These are phyloP conservation scores for Erebia aethiops DNA, from an alignment of 2,888 invertebrate genomes.

Conservation along the genomic window DNA sequence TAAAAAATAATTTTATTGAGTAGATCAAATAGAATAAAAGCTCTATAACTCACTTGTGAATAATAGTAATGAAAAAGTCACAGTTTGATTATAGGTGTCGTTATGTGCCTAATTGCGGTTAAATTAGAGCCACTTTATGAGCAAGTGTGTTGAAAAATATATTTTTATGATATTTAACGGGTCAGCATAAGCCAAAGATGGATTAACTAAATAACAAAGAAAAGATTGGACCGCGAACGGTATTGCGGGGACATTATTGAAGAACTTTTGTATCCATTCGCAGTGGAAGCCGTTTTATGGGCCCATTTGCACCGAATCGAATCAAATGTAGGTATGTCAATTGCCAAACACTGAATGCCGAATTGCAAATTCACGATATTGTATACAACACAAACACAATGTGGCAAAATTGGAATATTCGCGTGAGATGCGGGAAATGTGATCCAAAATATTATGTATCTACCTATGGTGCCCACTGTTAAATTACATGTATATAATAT, in stretches of 20 bases:
- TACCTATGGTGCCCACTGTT: too few species aligned
- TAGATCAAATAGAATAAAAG: too few species aligned
- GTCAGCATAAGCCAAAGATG: not conserved
- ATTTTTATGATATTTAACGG: not conserved
- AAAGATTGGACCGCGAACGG: constrained; percentile 15
- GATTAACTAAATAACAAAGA: constrained; percentile 21
- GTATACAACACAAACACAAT: too few species aligned
- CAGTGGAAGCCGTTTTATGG: constrained; percentile 18
- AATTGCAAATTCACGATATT: not conserved
- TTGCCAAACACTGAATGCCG: constrained; percentile 1
- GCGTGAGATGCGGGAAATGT: not conserved
- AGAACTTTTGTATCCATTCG: constrained; percentile 31
- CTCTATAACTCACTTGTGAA: too few species aligned
- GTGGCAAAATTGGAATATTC: not conserved
- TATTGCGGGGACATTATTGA: constrained; percentile 30
- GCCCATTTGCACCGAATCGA: constrained; percentile 15
- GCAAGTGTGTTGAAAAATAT: too few species aligned
- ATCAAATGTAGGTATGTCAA: constrained; percentile 4
- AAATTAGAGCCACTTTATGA: too few species aligned
- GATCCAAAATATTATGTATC: too few species aligned
- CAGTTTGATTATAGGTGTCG: too few species aligned
- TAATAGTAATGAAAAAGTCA: too few species aligned
- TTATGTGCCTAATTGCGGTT: too few species aligned
- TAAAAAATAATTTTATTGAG: too few species aligned
- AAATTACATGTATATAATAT: too few species aligned